A percentile compares a stretch with the other conserved stretches of the same genome.
phyloP scores from a whole-genome alignment of 2,888 invertebrate species.

The Linhomoeus sp. region DNA sequence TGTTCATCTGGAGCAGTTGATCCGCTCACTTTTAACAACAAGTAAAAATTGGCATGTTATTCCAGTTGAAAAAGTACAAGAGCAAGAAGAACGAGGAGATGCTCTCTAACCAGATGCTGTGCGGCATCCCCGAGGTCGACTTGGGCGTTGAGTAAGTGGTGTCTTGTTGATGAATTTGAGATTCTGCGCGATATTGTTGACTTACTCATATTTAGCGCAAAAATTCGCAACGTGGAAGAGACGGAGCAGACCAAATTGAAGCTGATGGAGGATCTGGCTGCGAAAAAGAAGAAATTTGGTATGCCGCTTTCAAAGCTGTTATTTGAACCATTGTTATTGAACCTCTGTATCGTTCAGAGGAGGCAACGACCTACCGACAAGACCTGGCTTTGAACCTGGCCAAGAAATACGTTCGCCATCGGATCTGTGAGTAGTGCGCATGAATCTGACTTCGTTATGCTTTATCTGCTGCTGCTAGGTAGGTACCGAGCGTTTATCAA shows the following conservation, averaged over 20 bases:
- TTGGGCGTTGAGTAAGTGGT: slow-evolving; percentile 68
- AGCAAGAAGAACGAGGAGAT: slow-evolving; percentile 85
- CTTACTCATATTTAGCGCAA: slow-evolving; percentile 41
- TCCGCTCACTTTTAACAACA: too few relatives aligned
- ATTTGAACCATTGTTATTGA: too few relatives aligned
- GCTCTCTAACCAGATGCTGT: slow-evolving; percentile 98
- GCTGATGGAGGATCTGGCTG: slow-evolving; percentile 64
- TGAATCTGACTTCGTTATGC: too few relatives aligned
- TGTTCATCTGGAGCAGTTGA: too few relatives aligned
- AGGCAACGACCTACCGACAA: slow-evolving; percentile 32
- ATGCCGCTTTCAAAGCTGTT: too few relatives aligned
- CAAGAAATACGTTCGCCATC: slow-evolving; percentile 85
- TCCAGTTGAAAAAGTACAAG: slow-evolving; percentile 49
- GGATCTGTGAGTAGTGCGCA: not conserved
- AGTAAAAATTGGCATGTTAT: too few relatives aligned
- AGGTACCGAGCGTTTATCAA: too few relatives aligned
- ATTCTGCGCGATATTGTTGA: not conserved
- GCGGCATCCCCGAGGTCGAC: slow-evolving; percentile 97
- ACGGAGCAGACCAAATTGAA: slow-evolving; percentile 94
- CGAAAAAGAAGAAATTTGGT: slow-evolving; percentile 42
- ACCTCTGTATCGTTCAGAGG: too few relatives aligned
- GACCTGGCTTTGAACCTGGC: slow-evolving; percentile 97
- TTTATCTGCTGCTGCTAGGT: too few relatives aligned
- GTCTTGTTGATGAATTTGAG: too few relatives aligned
- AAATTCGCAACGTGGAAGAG: slow-evolving; percentile 94